Base-by-base conservation (phyloP, 2,113 vertebrate species). In the Trochalopteron elliotii region DNA sequence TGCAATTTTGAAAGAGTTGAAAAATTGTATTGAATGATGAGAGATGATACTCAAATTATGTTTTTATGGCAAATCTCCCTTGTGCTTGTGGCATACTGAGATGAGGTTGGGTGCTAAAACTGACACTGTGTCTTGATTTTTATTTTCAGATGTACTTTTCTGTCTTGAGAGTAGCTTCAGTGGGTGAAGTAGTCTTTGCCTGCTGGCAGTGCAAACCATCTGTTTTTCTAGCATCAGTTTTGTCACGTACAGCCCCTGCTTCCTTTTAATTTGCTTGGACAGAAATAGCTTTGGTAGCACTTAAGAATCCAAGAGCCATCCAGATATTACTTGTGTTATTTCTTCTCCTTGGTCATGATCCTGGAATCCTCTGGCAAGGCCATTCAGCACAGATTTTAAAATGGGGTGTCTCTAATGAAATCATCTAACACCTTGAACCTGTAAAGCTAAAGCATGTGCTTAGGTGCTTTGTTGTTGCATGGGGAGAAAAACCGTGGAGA, bases 11-110 rank as follows among this genome's bases (percentile, higher is more conserved):
- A 97, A 96, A 97, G 96, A 96, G 89, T 95, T 98, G 98, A 98
- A 98, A 98, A 98, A 98, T 98, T 72, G 67, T 97, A 97, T 98
- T 98, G 97, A 98, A 97, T 98, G 97, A 98, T 98, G 98, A 97
- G 98, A 96, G 97, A 97, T 98, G 97, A 98, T 98, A 97, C 97
- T 98, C 95, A 96, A 97, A 98, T 98, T 95, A 98, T 87, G 90
- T 97, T 98, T 98, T 97, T 97, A 98, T 96, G 95, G 97, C 88
- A 45, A 84, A 89, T 95, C 76, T 97, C 90, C 85, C 92, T 70
- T 61, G 90, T n/a, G 70, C 92, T 64, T 87, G 40, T 96, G 96
- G 88, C 91, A 60, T 37, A 64, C 83, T 90, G 53, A 28, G 47
- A 87, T 94, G 76, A 50, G 63, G 60, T 18, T 95, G 79, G 92